phyloP scores from a whole-genome alignment of 2,113 vertebrate genomes.

The Dromaius novaehollandiae region DNA sequence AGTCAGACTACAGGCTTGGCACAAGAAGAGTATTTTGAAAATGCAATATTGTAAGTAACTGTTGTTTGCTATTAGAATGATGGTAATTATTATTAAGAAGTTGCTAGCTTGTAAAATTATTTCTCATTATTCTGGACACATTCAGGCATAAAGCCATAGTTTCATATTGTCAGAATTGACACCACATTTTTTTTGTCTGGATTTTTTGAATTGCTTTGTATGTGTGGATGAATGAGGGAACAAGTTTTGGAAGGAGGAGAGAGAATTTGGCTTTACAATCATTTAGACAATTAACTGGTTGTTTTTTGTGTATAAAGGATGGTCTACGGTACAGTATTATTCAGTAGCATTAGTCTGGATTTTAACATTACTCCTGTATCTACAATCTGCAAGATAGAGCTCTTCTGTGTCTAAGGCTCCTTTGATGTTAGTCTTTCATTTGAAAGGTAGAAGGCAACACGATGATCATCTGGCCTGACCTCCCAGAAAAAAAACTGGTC shows the following conservation, averaged over 20 bases:
- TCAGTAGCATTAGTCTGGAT: background rate
- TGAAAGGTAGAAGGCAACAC: background rate
- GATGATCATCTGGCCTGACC: background rate
- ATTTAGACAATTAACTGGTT: background rate
- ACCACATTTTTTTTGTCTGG: background rate
- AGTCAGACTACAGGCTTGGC: conserved; percentile 23
- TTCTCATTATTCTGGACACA: conserved; percentile 52
- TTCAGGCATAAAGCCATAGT: conserved; percentile 19
- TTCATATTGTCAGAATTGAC: conserved; percentile 13
- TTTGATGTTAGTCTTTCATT: background rate
- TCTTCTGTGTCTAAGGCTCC: background rate
- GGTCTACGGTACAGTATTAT: background rate
- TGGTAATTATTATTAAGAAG: conserved; percentile 62
- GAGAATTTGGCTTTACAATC: background rate
- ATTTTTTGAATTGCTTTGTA: background rate
- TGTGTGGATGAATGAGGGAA: background rate
- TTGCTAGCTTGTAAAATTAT: conserved; percentile 62
- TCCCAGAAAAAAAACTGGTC: background rate
- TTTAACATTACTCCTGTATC: background rate
- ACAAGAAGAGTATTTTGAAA: conserved; percentile 50
- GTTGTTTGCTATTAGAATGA: conserved; percentile 52
- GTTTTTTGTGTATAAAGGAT: accelerated
- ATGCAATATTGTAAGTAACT: conserved; percentile 57
- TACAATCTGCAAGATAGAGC: background rate
- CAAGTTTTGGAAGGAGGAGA: background rate